A percentile compares a stretch with the other conserved stretches of the same genome.
Conservation (phyloP, 1,140 invertebrate genomes). For the Brachionus plicatilis region DNA sequence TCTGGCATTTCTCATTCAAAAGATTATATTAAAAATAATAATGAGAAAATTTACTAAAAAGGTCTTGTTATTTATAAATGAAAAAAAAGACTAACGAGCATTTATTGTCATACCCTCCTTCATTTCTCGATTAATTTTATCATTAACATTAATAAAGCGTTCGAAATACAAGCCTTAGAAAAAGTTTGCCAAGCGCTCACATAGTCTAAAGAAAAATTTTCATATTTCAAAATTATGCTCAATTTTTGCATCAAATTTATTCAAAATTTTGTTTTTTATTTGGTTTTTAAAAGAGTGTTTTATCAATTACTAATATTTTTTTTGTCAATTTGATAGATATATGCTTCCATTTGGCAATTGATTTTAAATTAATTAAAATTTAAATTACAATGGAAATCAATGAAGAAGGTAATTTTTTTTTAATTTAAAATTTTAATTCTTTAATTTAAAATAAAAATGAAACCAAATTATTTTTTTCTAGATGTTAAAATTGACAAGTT, state of each 20-base stretch:
- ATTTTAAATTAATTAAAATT: background rate
- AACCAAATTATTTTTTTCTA: background rate
- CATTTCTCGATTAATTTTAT: background rate
- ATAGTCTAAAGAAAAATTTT: background rate
- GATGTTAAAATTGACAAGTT: background rate
- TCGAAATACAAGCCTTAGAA: background rate
- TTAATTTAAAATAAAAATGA: background rate
- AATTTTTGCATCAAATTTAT: background rate
- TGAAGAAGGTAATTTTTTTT: background rate
- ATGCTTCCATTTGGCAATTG: background rate
- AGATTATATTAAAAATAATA: background rate
- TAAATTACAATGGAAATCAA: conserved; percentile 12
- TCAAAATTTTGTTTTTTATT: background rate
- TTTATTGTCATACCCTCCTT: background rate
- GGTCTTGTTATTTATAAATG: background rate
- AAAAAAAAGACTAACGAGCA: background rate
- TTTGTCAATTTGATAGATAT: background rate
- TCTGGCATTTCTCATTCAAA: background rate
- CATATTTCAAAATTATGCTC: conserved; percentile 18
- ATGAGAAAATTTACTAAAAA: background rate
- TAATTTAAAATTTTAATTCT: background rate
- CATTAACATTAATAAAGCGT: conserved; percentile 30
- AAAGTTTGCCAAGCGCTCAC: background rate
- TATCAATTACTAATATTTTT: background rate
- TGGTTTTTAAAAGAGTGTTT: background rate